Base-by-base conservation (phyloP, 2,888 invertebrate genomes). In the Odontocerum albicorne region DNA sequence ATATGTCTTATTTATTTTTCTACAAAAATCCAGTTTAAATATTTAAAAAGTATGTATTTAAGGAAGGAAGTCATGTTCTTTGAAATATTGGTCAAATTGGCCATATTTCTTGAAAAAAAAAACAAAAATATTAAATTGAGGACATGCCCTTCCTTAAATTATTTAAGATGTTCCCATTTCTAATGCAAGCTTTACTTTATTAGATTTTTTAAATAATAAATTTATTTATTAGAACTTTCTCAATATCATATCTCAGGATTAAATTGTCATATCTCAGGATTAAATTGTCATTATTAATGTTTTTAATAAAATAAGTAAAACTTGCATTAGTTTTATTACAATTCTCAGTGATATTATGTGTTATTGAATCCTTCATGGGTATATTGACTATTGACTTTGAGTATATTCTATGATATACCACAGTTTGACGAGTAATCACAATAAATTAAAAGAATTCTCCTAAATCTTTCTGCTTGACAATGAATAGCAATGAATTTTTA, bases 1-100 rank as follows among this genome's bases (percentile, higher is more conserved):
- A 59, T 45, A 8, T 13, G 31, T 40, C 66, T 68, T 68, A 67
- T 64, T 57, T 67, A 21, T 12, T 43, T 22, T 27, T 43, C 15
- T 10, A n/a, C n/a, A n/a, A n/a, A 38, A 13, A 38, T 12, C 33
- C 4, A 33, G 13, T 35, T 35, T 12, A 12, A 38, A 16, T 15
- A 4, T 38, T 38, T 38, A 16, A 16, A 38, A 16, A 16, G 12
- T 20, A 43, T 33, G 16, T 32, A n/a, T 47, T 43, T 33, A 42
- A 54, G 53, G 45, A 45, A 57, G 57, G 57, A 53, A 57, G 57
- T 43, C 57, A 57, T 54, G 36, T 49, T 49, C 57, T 57, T 55
- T 39, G 35, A 44, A 16, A 22, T 20, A 31, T 38, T 45, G 40
- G 35, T 10, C 39, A 22, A 43, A 40, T 46, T 46, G 21, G 45